phyloP scores from a whole-genome alignment of 2,113 vertebrate genomes.

The Leucosticte australis region DNA sequence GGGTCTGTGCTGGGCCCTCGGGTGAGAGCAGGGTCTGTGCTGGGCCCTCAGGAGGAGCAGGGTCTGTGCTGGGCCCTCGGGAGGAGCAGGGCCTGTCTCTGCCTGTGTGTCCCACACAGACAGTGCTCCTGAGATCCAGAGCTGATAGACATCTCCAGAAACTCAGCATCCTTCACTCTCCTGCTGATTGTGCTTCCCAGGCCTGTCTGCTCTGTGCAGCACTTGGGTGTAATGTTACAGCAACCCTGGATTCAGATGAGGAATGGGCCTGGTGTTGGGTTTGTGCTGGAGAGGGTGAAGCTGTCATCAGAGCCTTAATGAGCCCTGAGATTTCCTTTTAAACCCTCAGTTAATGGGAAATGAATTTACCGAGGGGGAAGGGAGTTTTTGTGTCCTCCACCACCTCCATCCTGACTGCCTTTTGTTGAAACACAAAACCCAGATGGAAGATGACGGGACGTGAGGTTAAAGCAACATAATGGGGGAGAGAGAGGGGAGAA shows the following conservation, averaged over 20 bases:
- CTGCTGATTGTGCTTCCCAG: background rate
- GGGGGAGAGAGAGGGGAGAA: background rate
- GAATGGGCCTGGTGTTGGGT: background rate
- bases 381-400: background rate
- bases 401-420: background rate
- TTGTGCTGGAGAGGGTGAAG: background rate
- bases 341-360: background rate
- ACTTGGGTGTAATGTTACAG: background rate
- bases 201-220: background rate
- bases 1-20: no score
- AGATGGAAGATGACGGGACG: rapidly evolving
- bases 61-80: background rate
- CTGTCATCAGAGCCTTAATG: background rate
- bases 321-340: background rate
- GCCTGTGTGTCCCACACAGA: rapidly evolving
- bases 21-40: no score
- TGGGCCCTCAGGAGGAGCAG: no score
- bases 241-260: background rate
- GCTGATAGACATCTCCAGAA: background rate
- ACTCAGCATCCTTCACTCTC: no score
- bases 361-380: background rate
- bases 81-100: background rate
- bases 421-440: background rate
- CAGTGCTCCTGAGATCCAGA: rapidly evolving
- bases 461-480: background rate